phyloP scores from a whole-genome alignment of 1,140 invertebrate genomes.

The Stegodyphus mimosarum region DNA sequence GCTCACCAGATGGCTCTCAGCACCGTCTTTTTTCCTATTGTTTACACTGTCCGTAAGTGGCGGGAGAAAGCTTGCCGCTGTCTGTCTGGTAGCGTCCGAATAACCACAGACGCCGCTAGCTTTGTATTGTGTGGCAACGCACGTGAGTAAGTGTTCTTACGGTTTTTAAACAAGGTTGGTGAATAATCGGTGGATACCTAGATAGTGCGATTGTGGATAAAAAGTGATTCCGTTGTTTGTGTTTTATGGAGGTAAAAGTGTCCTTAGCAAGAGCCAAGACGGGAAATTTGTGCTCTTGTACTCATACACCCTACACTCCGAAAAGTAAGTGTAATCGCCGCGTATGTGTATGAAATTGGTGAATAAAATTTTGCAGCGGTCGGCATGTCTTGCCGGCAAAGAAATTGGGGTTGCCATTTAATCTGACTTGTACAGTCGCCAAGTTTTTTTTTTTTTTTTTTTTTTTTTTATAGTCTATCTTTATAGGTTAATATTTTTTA shows the following conservation, averaged over 20 bases:
- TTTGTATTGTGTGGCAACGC: not conserved
- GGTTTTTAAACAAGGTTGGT: not conserved
- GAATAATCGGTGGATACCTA: not conserved
- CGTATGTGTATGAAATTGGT: not conserved
- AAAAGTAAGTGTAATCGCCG: slow-evolving; percentile 18
- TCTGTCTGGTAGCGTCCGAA: not conserved
- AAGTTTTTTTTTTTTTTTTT: too few relatives aligned
- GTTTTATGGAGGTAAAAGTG: slow-evolving; percentile 58
- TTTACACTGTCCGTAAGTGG: slow-evolving; percentile 37
- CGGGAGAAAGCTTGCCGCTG: slow-evolving; percentile 29
- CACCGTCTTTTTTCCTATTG: not conserved
- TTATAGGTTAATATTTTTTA: too few relatives aligned
- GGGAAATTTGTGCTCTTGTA: slow-evolving; percentile 55
- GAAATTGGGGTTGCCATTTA: not conserved
- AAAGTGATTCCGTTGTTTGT: not conserved
- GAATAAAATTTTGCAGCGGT: not conserved
- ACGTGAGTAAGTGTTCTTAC: not conserved
- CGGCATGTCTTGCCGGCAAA: not conserved
- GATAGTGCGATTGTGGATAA: not conserved
- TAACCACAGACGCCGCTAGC: not conserved
- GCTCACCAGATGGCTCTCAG: slow-evolving; percentile 33
- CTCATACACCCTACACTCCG: slow-evolving; percentile 34
- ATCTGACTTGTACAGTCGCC: too few relatives aligned
- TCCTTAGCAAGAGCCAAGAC: slow-evolving; percentile 55
- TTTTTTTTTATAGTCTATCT: too few relatives aligned